phyloP scores from a whole-genome alignment of 2,113 vertebrate species.

The Cochlearius cochlearius region DNA sequence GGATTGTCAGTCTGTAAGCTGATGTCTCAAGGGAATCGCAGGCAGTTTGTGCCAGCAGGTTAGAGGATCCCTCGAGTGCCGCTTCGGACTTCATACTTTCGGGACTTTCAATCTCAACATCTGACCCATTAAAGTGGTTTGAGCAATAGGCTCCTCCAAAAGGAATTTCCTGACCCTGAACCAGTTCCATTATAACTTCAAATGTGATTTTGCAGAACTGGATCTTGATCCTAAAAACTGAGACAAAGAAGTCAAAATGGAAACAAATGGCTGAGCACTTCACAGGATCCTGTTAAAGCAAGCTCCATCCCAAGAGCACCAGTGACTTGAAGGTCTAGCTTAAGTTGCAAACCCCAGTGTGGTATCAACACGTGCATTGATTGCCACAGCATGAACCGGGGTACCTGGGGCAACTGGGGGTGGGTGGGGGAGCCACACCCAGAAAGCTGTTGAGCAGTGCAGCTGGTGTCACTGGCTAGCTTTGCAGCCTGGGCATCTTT shows the following conservation, averaged over 20 bases:
- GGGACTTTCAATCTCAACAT: neutral
- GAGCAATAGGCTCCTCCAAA: neutral
- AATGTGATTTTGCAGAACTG: neutral
- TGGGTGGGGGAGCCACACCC: accelerated
- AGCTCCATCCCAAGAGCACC: neutral
- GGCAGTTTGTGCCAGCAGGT: neutral
- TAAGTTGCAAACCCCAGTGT: neutral
- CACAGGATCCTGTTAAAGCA: neutral
- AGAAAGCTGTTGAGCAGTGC: neutral
- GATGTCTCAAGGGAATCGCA: neutral
- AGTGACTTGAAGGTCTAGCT: neutral
- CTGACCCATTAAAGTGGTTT: neutral
- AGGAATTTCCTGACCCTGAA: neutral
- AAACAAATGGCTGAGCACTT: neutral
- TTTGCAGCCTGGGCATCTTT: neutral
- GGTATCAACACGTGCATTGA: neutral
- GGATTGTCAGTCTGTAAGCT: neutral
- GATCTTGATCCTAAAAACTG: neutral
- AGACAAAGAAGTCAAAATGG: neutral
- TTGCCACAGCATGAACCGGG: neutral
- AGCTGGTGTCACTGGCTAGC: neutral
- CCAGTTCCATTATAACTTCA: neutral
- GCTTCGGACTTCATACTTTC: neutral
- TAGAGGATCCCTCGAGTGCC: neutral
- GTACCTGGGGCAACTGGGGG: neutral